Conservation (phyloP, 1,140 invertebrate species). For the Liolophura sinensis region DNA sequence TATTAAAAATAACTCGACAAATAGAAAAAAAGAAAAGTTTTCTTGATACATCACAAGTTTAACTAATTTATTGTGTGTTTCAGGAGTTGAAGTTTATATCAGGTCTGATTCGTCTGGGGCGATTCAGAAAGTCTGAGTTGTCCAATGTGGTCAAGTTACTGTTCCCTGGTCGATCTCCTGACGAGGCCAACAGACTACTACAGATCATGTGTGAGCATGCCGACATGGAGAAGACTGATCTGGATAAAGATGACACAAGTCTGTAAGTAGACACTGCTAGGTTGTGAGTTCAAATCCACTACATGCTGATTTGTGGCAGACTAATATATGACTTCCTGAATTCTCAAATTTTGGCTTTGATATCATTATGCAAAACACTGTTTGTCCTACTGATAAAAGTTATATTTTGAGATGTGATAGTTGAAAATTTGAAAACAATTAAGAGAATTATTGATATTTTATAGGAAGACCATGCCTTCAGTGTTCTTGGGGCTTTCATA, state of each 20-base stretch:
- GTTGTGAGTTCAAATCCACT: not conserved
- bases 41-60: not conserved
- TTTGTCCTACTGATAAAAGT: too few relatives aligned
- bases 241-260: not conserved
- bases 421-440: too few relatives aligned
- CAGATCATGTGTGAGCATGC: conserved; percentile 3
- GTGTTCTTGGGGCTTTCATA: too few relatives aligned
- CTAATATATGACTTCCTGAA: too few relatives aligned
- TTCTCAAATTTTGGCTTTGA: too few relatives aligned
- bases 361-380: too few relatives aligned
- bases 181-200: conserved; percentile 20
- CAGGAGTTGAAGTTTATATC: conserved; percentile 46
- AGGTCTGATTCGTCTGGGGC: conserved; percentile 37
- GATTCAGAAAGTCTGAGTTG: conserved; percentile 36
- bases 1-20: too few relatives aligned
- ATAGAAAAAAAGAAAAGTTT: not conserved
- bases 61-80: conserved; percentile 2
- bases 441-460: too few relatives aligned
- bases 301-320: not conserved
- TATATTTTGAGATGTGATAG: too few relatives aligned
- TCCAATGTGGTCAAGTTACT: conserved; percentile 37
- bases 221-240: not conserved
- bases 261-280: not conserved
- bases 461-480: too few relatives aligned
- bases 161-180: conserved; percentile 36